Evolutionary conservation across 2,797 vertebrate genomes (phyloP).

Genomic region (Neosilurus hyrtlii): DNA sequence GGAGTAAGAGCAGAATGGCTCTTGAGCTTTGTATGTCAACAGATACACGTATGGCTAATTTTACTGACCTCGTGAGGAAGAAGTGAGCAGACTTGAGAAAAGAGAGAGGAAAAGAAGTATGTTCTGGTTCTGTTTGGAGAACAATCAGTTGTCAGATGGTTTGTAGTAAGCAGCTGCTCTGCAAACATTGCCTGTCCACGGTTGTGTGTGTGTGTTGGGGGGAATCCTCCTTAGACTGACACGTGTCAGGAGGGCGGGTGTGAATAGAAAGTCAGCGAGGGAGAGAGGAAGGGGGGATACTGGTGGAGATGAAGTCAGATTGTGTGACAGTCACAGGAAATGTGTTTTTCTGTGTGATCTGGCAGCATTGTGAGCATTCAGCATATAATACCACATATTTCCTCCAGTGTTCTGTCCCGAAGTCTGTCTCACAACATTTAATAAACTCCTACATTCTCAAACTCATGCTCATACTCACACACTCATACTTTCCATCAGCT

Average conservation of each 20-base stretch:
- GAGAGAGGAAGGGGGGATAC: not conserved
- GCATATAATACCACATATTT: constrained; percentile 1
- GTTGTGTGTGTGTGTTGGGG: constrained; percentile 7
- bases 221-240: constrained; percentile 6
- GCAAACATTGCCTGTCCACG: constrained; percentile 35
- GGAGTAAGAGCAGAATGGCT: not conserved
- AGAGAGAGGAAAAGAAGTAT: not conserved
- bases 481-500: not conserved
- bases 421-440: not conserved
- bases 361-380: not conserved
- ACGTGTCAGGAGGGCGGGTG: constrained; percentile 29
- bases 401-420: not conserved
- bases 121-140: constrained; percentile 28
- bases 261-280: not conserved
- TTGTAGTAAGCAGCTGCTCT: constrained; percentile 41
- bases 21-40: not conserved
- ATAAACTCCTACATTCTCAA: not conserved
- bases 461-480: no score
- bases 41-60: no score
- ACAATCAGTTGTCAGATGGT: constrained; percentile 40
- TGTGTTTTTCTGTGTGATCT: not conserved
- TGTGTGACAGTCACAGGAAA: constrained; percentile 1
- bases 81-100: no score
- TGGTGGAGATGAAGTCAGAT: no score
- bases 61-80: no score